Percentiles rank a stretch among this genome's conserved stretches.
Conservation (phyloP, 2,113 vertebrate genomes). For the Dicrurus megarhynchus region DNA sequence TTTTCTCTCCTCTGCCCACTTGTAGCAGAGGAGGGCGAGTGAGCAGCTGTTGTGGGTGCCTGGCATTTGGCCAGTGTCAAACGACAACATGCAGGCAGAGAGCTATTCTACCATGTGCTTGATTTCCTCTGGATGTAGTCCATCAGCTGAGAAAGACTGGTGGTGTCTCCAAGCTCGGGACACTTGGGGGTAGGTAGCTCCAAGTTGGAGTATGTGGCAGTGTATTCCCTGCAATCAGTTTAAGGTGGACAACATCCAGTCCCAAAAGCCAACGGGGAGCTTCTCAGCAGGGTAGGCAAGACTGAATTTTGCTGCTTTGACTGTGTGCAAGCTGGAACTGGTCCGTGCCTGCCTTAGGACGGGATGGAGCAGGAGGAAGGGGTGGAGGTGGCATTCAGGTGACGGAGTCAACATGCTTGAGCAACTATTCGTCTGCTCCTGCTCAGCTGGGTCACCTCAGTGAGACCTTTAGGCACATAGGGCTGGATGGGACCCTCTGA, state of each 20-base stretch:
- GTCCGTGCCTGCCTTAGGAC: rapidly evolving
- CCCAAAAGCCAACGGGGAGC: neutral
- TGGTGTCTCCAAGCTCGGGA: neutral
- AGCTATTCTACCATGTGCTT: neutral
- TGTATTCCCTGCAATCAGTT: neutral
- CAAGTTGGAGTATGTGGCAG: neutral
- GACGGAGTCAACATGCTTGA: neutral
- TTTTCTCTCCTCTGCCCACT: neutral
- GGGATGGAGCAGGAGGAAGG: neutral
- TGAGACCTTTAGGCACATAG: neutral
- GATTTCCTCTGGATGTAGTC: neutral
- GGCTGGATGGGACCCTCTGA: neutral
- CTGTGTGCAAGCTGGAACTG: neutral
- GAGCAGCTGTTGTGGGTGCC: neutral
- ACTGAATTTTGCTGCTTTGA: neutral
- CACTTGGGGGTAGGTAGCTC: neutral
- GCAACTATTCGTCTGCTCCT: neutral
- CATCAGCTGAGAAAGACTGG: neutral
- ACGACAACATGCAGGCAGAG: neutral
- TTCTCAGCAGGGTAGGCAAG: neutral
- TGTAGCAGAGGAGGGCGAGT: neutral
- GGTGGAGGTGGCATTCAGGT: neutral
- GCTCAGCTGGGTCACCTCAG: neutral
- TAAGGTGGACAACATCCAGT: neutral
- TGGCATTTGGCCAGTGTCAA: neutral